Evolutionary conservation across 1,140 invertebrate species (phyloP), one percentile per base, ranked within the genome.

Genomic region (Scaptomyza pallida): DNA sequence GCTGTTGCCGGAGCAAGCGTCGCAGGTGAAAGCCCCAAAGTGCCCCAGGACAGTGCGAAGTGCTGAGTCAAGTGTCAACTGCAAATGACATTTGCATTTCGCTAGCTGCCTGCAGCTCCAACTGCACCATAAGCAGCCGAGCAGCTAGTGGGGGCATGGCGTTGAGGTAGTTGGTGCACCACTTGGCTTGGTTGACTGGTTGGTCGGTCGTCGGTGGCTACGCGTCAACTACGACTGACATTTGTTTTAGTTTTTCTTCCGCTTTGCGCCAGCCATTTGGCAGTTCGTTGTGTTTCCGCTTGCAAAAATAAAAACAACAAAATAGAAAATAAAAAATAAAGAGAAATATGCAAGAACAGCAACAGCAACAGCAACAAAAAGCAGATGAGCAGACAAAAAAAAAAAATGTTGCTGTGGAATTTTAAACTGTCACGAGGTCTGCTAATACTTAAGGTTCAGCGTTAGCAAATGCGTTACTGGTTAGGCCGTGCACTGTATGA

Each of bases 191-290:
- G 69, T 30, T 30, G 8, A 8, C 9, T 30, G 52, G 45, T 45
- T 44, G 52, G 69, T 63, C 40, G 48, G 35, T 57, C 54, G 59
- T 59, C 57, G 74, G 69, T 74, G 81, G 82, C 82, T 82, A 88
- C 82, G 82, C 82, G 82, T 86, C 82, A 88, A 88, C 78, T 88
- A 89, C 82, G 78, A 72, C 75, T 83, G 82, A 88, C 82, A 88
- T 88, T 88, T 88, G 82, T 88, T 88, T 88, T 88, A 88, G 83
- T 88, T 88, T 88, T 88, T 88, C 82, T 88, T 88, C 82, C 82
- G 82, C 83, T 88, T 82, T 88, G 82, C 78, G 78, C 78, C 60
- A 78, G 82, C 83, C 82, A 88, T 88, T 88, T 88, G 82, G 82
- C 82, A 88, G 82, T 82, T 78, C 78, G 67, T 70, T 78, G 75